Percentiles rank a stretch among this genome's conserved stretches.
Evolutionary conservation across 2,797 vertebrate species (phyloP).

Genomic region (Lacerta bilineata): DNA sequence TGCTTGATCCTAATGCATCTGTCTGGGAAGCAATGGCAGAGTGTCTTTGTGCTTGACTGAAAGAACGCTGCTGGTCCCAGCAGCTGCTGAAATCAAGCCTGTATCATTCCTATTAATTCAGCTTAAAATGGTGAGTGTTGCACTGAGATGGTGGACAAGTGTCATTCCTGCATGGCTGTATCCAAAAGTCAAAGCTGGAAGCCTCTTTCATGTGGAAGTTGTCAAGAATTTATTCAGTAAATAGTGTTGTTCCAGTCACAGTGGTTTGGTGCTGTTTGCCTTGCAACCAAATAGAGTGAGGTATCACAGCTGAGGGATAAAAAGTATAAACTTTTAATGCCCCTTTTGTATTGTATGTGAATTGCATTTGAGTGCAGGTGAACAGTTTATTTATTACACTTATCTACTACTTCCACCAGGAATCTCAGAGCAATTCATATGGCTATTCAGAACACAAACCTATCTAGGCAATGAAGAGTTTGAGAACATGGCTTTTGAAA

Average conservation of each 20-base stretch:
- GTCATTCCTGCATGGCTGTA: conserved; percentile 61
- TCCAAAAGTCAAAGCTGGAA: conserved; percentile 66
- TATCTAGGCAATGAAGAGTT: background rate
- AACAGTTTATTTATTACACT: background rate
- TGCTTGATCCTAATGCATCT: conserved; percentile 66
- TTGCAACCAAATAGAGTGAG: conserved; percentile 57
- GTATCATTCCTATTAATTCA: conserved; percentile 77
- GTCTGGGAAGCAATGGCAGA: conserved; percentile 43
- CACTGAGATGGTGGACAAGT: conserved; percentile 58
- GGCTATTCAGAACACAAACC: background rate
- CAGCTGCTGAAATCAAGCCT: conserved; percentile 76
- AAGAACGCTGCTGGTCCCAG: conserved; percentile 67
- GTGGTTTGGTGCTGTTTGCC: conserved; percentile 51
- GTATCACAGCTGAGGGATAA: conserved; percentile 51
- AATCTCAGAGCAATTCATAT: background rate
- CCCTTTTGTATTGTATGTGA: conserved; percentile 42
- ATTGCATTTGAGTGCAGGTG: background rate
- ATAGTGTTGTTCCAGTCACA: conserved; percentile 54
- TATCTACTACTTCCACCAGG: background rate
- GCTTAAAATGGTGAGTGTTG: conserved; percentile 68
- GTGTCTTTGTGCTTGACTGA: conserved; percentile 56
- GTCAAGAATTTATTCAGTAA: conserved; percentile 66
- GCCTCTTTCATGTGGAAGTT: conserved; percentile 39
- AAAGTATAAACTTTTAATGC: background rate
- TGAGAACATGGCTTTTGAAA: background rate